Conservation (phyloP, 2,113 vertebrate genomes). For the Micronycteris hirsuta region DNA sequence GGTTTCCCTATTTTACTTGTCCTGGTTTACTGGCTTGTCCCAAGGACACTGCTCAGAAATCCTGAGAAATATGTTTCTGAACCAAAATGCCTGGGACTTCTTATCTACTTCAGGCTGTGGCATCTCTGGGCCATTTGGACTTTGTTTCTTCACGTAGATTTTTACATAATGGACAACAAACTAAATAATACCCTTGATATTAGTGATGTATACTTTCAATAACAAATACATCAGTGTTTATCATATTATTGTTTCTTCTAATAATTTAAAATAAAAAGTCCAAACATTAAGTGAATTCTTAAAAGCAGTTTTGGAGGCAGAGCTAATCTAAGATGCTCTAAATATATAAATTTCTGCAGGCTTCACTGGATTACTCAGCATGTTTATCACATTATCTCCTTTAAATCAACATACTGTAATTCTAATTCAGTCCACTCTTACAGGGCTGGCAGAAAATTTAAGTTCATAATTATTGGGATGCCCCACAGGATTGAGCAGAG, state of each 20-base stretch:
- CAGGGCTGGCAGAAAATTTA: neutral
- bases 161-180: neutral
- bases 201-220: neutral
- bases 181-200: neutral
- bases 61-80: neutral
- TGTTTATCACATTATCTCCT: neutral
- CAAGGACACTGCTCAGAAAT: neutral
- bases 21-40: neutral
- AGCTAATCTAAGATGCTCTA: neutral
- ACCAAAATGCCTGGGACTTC: neutral
- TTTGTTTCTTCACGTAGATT: neutral
- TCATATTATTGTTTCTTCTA: neutral
- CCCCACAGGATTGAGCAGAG: neutral
- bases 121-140: neutral
- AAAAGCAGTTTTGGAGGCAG: neutral
- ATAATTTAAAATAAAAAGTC: neutral
- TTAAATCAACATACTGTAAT: neutral
- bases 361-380: neutral
- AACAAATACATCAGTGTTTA: neutral
- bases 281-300: neutral
- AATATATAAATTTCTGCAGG: neutral
- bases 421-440: neutral
- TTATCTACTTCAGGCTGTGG: neutral
- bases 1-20: neutral
- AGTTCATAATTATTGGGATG: neutral